Evolutionary conservation across 64 coral and sea anemone species (phyloP), one percentile per base, ranked within the genome.

Genomic region (Astreopora myriophthalma): DNA sequence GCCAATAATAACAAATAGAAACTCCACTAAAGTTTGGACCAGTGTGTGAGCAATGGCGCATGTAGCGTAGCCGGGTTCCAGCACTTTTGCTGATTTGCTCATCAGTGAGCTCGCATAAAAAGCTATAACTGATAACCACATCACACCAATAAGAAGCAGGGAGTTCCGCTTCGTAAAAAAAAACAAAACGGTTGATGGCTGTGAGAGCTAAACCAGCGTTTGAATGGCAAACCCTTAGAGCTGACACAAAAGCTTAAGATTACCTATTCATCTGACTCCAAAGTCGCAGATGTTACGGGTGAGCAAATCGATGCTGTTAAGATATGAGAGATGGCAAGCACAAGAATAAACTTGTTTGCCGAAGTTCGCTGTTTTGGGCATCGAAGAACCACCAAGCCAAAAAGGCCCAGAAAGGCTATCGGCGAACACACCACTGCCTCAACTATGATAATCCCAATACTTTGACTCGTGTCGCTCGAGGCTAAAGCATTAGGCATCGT

Each of bases 371-470:
- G 70, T 1, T 60, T 73, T 52, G 70, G 86, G n/a, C 55, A 74
- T 17, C 86, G 86, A 88, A 61, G 31, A 44, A 88, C 72, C 14
- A 70, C 86, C 19, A 88, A 32, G 6, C 68, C 86, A 55, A 88
- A 55, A 1, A 88, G 3, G 2, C 69, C 69, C 8, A 88, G 14
- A 28, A 74, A 7, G 7, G 10, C 72, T 34, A 88, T 88, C 8
- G 29, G 5, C 13, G 31, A 57, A 60, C 86, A 88, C 1, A 88
- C 16, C 2, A 10, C 44, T 4, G 55, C 69, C 60, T 88, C 69
- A 0, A 88, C n/a, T 5, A 88, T 88, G 1, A 60, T 60, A 25
- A 35, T 22, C 0, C 48, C 44, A 35, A 88, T 60, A 20, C 86
- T 74, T 7, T 46, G 86, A 34, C n/a, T 4, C 7, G 69, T 60